A percentile compares a stretch with the other conserved stretches of the same genome.
phyloP scores from a whole-genome alignment of 1,140 invertebrate species.

The Parapsyche elsis region DNA sequence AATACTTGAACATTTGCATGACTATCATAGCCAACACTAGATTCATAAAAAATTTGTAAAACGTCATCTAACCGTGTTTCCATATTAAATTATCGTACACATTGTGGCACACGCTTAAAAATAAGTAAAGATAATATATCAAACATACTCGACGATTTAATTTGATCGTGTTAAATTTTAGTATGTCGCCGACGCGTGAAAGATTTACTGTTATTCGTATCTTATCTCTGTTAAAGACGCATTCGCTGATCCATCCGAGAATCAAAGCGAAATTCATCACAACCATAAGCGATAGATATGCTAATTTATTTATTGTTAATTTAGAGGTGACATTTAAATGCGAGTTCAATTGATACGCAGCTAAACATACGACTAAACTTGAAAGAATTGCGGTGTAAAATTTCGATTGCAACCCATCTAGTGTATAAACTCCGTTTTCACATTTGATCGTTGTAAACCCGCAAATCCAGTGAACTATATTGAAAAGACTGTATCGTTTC shows the following conservation, averaged over 20 bases:
- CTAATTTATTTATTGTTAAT: neutral
- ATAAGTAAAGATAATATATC: neutral
- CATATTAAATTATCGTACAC: neutral
- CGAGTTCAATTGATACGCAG: too few relatives aligned
- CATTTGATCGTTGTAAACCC: neutral
- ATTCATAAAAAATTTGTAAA: neutral
- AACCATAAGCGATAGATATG: neutral
- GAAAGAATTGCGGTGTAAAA: neutral
- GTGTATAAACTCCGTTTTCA: neutral
- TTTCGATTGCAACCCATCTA: neutral
- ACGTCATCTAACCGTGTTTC: neutral
- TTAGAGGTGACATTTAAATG: too few relatives aligned
- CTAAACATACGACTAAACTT: neutral
- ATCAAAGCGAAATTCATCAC: neutral
- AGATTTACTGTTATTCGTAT: neutral
- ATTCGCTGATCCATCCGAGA: neutral
- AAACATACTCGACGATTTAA: neutral
- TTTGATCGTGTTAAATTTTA: neutral
- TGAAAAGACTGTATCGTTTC: neutral
- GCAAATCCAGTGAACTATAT: conserved; percentile 3
- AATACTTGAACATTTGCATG: neutral
- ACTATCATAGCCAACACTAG: neutral
- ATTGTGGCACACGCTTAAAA: neutral
- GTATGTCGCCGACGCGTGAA: neutral
- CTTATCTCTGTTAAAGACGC: neutral